Percentiles rank a stretch among this genome's conserved stretches.
These are phyloP conservation scores for Drosophila punjabiensis DNA, from an alignment of 1,140 invertebrate species.

Conservation along the genomic window DNA sequence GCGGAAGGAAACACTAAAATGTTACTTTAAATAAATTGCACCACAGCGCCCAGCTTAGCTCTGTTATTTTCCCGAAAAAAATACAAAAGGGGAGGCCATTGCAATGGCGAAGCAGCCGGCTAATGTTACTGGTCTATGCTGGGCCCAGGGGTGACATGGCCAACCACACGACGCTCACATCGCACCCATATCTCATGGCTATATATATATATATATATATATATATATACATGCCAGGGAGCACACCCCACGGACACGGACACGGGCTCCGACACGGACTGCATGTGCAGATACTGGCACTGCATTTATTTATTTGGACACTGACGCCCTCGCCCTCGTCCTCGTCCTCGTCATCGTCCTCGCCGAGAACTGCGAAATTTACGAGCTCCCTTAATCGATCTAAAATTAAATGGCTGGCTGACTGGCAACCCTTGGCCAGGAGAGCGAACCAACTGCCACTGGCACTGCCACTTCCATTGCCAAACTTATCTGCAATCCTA, in stretches of 20 bases:
- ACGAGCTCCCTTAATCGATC: conserved; percentile 59
- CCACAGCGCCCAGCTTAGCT: conserved; percentile 35
- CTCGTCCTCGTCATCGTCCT: neutral
- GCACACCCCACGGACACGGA: conserved; percentile 18
- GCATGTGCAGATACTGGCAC: conserved; percentile 46
- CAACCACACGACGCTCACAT: conserved; percentile 58
- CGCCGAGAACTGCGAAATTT: conserved; percentile 40
- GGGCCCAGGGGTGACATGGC: conserved; percentile 68
- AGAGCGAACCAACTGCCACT: conserved; percentile 10
- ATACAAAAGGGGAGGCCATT: conserved; percentile 46
- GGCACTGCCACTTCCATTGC: conserved; percentile 14
- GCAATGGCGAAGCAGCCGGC: conserved; percentile 33
- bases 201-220: conserved; percentile 7
- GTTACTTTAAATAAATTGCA: conserved; percentile 84
- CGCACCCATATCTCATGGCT: conserved; percentile 27
- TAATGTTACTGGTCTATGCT: conserved; percentile 20
- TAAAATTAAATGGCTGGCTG: conserved; percentile 49
- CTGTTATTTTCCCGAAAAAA: conserved; percentile 43
- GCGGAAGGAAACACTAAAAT: conserved; percentile 85
- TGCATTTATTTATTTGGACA: conserved; percentile 79
- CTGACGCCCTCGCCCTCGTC: conserved; percentile 55
- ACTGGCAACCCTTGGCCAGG: conserved; percentile 27
- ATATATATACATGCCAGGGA: neutral
- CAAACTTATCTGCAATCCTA: conserved; percentile 41
- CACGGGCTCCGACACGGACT: conserved; percentile 7